These are phyloP conservation scores for Psylliodes chrysocephalus DNA, from an alignment of 2,888 invertebrate genomes.

Conservation along the genomic window DNA sequence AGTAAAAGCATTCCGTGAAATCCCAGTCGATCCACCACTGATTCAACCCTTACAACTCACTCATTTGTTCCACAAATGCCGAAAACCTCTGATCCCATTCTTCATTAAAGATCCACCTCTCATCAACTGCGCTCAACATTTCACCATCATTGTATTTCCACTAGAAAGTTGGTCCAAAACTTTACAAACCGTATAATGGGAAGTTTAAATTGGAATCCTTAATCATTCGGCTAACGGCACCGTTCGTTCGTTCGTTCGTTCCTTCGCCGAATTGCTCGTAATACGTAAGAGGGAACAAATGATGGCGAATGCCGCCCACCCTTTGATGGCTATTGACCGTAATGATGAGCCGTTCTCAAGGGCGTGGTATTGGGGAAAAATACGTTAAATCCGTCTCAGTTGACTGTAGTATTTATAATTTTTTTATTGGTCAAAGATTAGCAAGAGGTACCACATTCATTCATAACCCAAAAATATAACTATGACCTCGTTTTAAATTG, in stretches of 20 bases:
- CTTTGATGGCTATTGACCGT: conserved; percentile 27
- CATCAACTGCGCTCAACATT: conserved; percentile 18
- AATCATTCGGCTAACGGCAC: conserved; percentile 25
- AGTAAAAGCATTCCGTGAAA: too few relatives aligned
- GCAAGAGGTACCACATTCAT: too few relatives aligned
- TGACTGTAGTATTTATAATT: too few relatives aligned
- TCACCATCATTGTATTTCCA: conserved; percentile 22
- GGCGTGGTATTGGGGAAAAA: too few relatives aligned
- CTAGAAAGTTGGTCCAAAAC: conserved; percentile 19
- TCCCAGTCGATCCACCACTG: background rate
- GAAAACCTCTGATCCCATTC: conserved; percentile 10
- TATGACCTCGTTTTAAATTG: too few relatives aligned
- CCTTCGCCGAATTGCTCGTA: conserved; percentile 11
- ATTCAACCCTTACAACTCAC: background rate
- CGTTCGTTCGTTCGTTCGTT: too few relatives aligned
- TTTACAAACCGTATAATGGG: conserved; percentile 30
- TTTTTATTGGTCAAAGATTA: too few relatives aligned
- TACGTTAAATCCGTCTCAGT: too few relatives aligned
- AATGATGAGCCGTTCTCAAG: conserved; percentile 1
- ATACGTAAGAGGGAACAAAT: conserved; percentile 18
- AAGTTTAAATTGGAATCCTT: conserved; percentile 32
- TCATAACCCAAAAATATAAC: too few relatives aligned
- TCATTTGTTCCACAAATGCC: background rate
- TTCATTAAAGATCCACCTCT: conserved; percentile 27
- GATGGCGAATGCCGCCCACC: conserved; percentile 17